These are phyloP conservation scores for Colaptes auratus DNA, from an alignment of 2,113 vertebrate species.

Conservation along the genomic window DNA sequence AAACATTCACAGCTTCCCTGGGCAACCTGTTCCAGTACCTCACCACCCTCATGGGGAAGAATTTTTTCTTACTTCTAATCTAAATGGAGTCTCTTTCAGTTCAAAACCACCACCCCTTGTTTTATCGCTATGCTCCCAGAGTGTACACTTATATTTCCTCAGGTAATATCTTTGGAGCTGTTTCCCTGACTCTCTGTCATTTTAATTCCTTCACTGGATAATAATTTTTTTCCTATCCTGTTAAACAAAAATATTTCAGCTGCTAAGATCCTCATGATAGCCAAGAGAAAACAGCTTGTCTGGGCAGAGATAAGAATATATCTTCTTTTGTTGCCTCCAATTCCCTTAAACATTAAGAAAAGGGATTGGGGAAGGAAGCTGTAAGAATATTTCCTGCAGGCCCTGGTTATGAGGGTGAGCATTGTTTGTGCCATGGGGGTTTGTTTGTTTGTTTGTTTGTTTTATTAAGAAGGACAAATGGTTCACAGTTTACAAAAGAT, in stretches of 20 bases:
- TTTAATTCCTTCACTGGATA: neutral
- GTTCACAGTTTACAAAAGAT: fast-evolving
- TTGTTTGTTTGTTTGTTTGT: no score
- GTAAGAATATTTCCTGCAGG: neutral
- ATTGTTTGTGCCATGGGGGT: fast-evolving
- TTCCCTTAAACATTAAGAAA: neutral
- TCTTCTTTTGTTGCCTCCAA: neutral
- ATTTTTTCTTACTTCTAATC: no score
- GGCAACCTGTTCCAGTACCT: no score
- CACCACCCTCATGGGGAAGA: no score
- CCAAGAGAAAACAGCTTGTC: neutral
- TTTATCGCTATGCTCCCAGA: no score
- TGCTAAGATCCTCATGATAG: fast-evolving
- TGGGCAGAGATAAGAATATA: neutral
- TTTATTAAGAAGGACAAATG: neutral
- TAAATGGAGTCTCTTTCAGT: no score
- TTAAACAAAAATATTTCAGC: neutral
- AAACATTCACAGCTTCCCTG: no score
- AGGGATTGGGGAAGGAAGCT: neutral
- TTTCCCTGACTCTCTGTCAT: neutral
- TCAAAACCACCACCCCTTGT: no score
- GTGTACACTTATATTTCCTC: neutral
- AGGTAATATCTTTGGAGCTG: neutral
- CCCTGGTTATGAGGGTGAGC: no score
- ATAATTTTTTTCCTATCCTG: neutral